Conservation (phyloP, 2,888 invertebrate genomes). For the Protodeltote pygarga region DNA sequence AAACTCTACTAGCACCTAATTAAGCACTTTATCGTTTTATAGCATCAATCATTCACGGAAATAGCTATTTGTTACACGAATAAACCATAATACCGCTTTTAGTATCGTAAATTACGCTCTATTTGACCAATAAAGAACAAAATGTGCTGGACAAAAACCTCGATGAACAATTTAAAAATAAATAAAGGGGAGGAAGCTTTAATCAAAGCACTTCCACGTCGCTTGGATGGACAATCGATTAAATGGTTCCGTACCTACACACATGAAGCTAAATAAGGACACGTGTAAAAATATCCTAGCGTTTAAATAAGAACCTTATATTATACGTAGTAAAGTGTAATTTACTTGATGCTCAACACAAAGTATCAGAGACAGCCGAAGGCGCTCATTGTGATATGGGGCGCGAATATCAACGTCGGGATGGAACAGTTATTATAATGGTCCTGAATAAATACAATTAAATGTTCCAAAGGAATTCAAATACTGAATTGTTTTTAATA, state of each 20-base stretch:
- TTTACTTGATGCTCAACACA: not conserved
- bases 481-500: no score
- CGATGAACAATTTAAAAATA: constrained; percentile 74
- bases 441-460: constrained; percentile 14
- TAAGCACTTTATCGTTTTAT: no score
- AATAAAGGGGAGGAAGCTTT: constrained; percentile 79
- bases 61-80: constrained; percentile 26
- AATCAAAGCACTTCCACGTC: constrained; percentile 79
- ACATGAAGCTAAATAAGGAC: constrained; percentile 31
- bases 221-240: constrained; percentile 80
- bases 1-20: no score
- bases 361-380: constrained; percentile 15
- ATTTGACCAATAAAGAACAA: constrained; percentile 59
- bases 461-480: no score
- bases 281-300: constrained; percentile 8
- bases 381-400: constrained; percentile 11
- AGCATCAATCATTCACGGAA: constrained; percentile 2
- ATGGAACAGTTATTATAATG: constrained; percentile 25
- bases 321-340: not conserved
- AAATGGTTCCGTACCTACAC: constrained; percentile 63
- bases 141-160: constrained; percentile 60
- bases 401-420: constrained; percentile 19
- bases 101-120: constrained; percentile 48
- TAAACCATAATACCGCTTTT: constrained; percentile 23
- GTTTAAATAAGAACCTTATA: constrained; percentile 11